phyloP scores from a whole-genome alignment of 1,140 invertebrate genomes.

The Helicorthomorpha holstii region DNA sequence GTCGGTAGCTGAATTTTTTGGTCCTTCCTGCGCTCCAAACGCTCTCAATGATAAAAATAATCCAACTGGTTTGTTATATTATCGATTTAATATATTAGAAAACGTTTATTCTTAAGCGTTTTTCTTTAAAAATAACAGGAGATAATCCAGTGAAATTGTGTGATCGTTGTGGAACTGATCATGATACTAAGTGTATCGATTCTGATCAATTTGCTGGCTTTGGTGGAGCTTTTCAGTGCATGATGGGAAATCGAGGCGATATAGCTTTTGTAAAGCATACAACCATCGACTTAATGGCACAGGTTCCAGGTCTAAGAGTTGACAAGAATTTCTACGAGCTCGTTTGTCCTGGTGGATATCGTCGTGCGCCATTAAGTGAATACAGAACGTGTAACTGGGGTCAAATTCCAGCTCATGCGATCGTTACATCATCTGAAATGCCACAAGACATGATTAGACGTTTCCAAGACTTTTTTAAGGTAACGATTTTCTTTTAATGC shows the following conservation, averaged over 20 bases:
- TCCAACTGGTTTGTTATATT: constrained; percentile 50
- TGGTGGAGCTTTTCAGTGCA: constrained; percentile 66
- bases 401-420: constrained; percentile 60
- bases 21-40: constrained; percentile 81
- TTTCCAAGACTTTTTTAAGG: constrained; percentile 31
- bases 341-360: constrained; percentile 62
- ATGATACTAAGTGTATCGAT: constrained; percentile 29
- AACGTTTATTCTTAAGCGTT: not conserved
- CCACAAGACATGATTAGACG: constrained; percentile 35
- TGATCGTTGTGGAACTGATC: constrained; percentile 56
- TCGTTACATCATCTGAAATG: constrained; percentile 68
- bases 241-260: constrained; percentile 60
- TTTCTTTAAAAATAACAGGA: constrained; percentile 26
- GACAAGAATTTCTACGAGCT: constrained; percentile 47
- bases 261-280: constrained; percentile 84
- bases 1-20: constrained; percentile 75
- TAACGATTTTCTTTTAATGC: too few species aligned
- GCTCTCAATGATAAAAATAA: constrained; percentile 82
- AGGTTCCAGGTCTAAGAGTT: not conserved
- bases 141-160: constrained; percentile 59
- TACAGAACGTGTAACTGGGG: constrained; percentile 34
- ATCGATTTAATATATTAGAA: too few species aligned
- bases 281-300: constrained; percentile 41
- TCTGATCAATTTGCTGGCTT: constrained; percentile 78
- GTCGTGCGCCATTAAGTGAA: constrained; percentile 12